A percentile compares a stretch with the other conserved stretches of the same genome.
These are phyloP conservation scores for Hippocampus guttulatus DNA, from an alignment of 2,113 vertebrate species.

Conservation along the genomic window DNA sequence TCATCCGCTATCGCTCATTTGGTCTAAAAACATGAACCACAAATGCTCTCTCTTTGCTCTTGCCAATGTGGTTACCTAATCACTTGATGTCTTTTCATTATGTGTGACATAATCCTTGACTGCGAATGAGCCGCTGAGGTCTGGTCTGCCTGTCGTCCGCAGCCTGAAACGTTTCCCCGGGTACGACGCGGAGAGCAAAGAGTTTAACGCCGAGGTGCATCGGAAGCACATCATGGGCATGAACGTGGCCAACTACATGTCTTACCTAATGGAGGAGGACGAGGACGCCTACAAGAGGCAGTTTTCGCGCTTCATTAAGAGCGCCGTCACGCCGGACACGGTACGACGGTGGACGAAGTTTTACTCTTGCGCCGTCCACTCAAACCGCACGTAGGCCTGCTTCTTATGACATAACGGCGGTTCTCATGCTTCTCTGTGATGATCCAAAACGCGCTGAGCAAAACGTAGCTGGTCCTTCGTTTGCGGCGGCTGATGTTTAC, in stretches of 20 bases:
- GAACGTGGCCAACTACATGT: constrained; percentile 96
- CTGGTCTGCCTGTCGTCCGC: neutral
- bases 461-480: constrained; percentile 70
- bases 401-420: neutral
- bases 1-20: too few relatives aligned
- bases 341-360: constrained; percentile 60
- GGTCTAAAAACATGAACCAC: too few relatives aligned
- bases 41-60: too few relatives aligned
- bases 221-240: constrained; percentile 96
- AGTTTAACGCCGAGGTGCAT: constrained; percentile 94
- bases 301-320: constrained; percentile 97
- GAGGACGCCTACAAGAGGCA: constrained; percentile 96
- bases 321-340: constrained; percentile 83
- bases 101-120: too few relatives aligned
- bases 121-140: neutral
- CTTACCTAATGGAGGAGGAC: constrained; percentile 91
- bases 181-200: constrained; percentile 92
- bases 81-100: too few relatives aligned
- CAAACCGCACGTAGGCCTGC: neutral
- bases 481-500: constrained; percentile 63
- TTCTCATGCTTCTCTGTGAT: constrained; percentile 34
- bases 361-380: neutral
- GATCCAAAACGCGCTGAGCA: constrained; percentile 36
- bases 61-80: too few relatives aligned
- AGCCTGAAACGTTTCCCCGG: constrained; percentile 97